phyloP scores from a whole-genome alignment of 2,113 vertebrate genomes.

The Sorex araneus region DNA sequence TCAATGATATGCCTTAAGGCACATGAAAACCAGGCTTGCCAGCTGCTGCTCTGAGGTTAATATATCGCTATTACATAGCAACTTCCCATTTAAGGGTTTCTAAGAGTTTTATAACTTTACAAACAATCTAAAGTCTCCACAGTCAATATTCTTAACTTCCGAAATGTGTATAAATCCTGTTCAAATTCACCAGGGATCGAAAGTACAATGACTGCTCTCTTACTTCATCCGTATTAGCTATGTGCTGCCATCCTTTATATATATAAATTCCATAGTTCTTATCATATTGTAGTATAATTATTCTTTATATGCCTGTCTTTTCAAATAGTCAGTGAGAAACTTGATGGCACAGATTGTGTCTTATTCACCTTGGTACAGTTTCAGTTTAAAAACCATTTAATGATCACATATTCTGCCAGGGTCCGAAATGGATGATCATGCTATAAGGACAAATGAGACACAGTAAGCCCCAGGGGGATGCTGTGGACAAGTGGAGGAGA shows the following conservation, averaged over 20 bases:
- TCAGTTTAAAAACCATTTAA: slow-evolving; percentile 37
- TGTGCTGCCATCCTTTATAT: background rate
- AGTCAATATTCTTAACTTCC: slow-evolving; percentile 47
- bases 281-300: slow-evolving; percentile 37
- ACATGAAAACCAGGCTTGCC: slow-evolving; percentile 29
- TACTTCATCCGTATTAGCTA: background rate
- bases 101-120: slow-evolving; percentile 63
- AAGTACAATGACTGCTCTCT: background rate
- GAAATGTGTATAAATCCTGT: slow-evolving; percentile 58
- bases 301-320: slow-evolving; percentile 40
- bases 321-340: slow-evolving; percentile 9
- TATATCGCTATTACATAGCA: slow-evolving; percentile 57
- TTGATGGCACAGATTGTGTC: background rate
- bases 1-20: background rate
- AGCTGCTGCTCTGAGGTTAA: slow-evolving; percentile 30
- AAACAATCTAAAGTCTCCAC: slow-evolving; percentile 33
- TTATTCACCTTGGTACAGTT: slow-evolving; percentile 31
- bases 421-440: background rate
- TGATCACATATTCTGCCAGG: background rate
- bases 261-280: slow-evolving; percentile 24
- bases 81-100: slow-evolving; percentile 29
- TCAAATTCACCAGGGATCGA: slow-evolving; percentile 19
- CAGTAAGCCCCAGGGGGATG: background rate
- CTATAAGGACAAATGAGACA: slow-evolving; percentile 40
- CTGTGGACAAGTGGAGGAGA: background rate